Evolutionary conservation across 2,113 vertebrate species (phyloP), one percentile per base, ranked within the genome.

Genomic region (Psephotus haematonotus): DNA sequence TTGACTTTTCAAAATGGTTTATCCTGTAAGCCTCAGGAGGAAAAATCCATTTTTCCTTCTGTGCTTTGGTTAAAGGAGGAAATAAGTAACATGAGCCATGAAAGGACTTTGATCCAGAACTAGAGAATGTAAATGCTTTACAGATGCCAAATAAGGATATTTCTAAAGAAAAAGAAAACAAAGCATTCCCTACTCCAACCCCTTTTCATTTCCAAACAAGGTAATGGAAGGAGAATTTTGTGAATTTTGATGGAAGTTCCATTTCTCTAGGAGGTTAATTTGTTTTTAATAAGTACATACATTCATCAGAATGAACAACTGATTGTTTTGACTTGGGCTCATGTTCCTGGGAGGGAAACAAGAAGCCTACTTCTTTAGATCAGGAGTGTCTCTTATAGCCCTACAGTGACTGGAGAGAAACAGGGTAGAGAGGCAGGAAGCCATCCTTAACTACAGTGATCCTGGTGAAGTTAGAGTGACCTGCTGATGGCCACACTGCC

Each of bases 81-180:
- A 97, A 96, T 96, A 95, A 95, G 96, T 96, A 95, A 97, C 91
- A 95, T 93, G 95, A 97, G 82, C 92, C 90, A 84, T 72, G 92
- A 94, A 97, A 95, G 75, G 90, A 96, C 94, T 96, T 96, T 97
- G 94, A 97, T 96, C 95, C 95, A 97, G 93, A 95, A 93, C 77
- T 35, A 92, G 92, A 85, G 96, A 96, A 97, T 96, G 95, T 94
- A 97, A 97, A 97, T 97, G 87, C 94, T 95, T 97, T 96, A 95
- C 97, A 97, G 96, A 97, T 97, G 97, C 95, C 95, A 97, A 96
- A 96, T 94, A 96, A 93, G 96, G 95, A 96, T 80, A 67, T 95
- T 97, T 96, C 79, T 72, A 94, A 95, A 93, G 82, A 86, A 95
- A 96, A 93, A 82, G 86, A 94, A 95, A 97, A 95, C 89, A 88